Percentiles rank a stretch among this genome's conserved stretches.
These are phyloP conservation scores for Uloborus diversus DNA, from an alignment of 1,140 invertebrate genomes.

Conservation along the genomic window DNA sequence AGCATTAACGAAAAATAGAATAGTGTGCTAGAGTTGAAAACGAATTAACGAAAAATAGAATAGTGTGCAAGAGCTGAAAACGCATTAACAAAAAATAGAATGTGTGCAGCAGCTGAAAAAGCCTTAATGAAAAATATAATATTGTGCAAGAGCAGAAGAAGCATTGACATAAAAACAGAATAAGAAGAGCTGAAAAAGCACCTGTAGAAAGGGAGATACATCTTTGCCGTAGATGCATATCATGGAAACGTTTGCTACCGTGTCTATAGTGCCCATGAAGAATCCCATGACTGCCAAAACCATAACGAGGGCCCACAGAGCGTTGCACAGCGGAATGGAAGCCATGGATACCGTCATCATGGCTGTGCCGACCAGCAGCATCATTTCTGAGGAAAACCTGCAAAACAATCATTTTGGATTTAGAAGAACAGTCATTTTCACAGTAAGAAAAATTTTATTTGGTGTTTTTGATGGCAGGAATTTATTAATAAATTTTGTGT, in stretches of 20 bases:
- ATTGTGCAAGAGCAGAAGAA: background rate
- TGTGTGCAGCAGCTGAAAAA: too few relatives aligned
- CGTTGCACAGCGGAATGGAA: slow-evolving; percentile 66
- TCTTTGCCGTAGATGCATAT: slow-evolving; percentile 67
- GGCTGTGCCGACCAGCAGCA: slow-evolving; percentile 65
- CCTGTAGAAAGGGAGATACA: slow-evolving; percentile 70
- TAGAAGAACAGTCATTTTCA: too few relatives aligned
- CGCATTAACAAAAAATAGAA: too few relatives aligned
- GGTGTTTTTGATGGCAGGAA: too few relatives aligned
- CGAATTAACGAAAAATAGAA: too few relatives aligned
- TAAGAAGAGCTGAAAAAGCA: slow-evolving; percentile 46
- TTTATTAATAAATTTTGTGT: too few relatives aligned
- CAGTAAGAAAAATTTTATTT: too few relatives aligned
- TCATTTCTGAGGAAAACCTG: slow-evolving; percentile 63
- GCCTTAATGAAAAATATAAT: too few relatives aligned
- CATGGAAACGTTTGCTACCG: slow-evolving; percentile 69
- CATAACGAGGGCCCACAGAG: slow-evolving; percentile 63
- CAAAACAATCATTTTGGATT: background rate
- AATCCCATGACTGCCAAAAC: slow-evolving; percentile 69
- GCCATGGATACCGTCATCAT: slow-evolving; percentile 67
- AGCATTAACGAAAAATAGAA: too few relatives aligned
- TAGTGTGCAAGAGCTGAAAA: too few relatives aligned
- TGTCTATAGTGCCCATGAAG: slow-evolving; percentile 70
- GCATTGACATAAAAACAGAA: background rate
- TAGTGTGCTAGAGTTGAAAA: too few relatives aligned